These are phyloP conservation scores for Pseudochaenichthys georgianus DNA, from an alignment of 2,797 vertebrate species.

Conservation along the genomic window DNA sequence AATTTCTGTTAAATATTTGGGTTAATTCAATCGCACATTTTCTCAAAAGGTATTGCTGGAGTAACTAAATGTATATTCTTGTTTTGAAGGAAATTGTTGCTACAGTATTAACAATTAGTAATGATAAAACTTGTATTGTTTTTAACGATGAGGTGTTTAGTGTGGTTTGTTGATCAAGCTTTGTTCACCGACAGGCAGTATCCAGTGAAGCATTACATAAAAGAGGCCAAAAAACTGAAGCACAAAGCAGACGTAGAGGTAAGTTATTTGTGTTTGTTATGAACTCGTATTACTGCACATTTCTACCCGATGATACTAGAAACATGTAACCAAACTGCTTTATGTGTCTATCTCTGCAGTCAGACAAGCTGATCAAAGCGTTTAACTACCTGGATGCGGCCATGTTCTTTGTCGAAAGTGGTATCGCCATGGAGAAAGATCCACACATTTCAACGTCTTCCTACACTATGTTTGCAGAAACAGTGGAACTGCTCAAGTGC, in stretches of 20 bases:
- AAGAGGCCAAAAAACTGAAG: slow-evolving; percentile 95
- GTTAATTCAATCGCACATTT: too few relatives aligned
- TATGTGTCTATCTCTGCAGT: slow-evolving; percentile 70
- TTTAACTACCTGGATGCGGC: slow-evolving; percentile 93
- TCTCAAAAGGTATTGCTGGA: too few relatives aligned
- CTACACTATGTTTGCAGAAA: slow-evolving; percentile 92
- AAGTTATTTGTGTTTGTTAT: slow-evolving; percentile 11
- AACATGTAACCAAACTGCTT: not conserved
- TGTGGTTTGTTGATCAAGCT: not conserved
- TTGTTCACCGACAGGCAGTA: slow-evolving; percentile 77
- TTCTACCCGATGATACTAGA: not conserved
- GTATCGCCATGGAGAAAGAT: slow-evolving; percentile 91
- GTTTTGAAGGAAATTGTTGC: not conserved
- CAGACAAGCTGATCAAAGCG: slow-evolving; percentile 90
- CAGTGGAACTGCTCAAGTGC: slow-evolving; percentile 93
- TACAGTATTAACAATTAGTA: not conserved
- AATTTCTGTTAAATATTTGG: not conserved
- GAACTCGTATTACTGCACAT: not conserved
- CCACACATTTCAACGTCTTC: slow-evolving; percentile 88
- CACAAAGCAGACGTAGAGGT: slow-evolving; percentile 95
- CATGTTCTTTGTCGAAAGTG: slow-evolving; percentile 92
- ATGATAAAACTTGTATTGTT: not conserved
- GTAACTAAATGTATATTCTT: too few relatives aligned
- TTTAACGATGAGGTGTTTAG: not conserved
- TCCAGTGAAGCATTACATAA: slow-evolving; percentile 91